Conservation (phyloP, 1,140 invertebrate species). For the Potamilus streckersoni region DNA sequence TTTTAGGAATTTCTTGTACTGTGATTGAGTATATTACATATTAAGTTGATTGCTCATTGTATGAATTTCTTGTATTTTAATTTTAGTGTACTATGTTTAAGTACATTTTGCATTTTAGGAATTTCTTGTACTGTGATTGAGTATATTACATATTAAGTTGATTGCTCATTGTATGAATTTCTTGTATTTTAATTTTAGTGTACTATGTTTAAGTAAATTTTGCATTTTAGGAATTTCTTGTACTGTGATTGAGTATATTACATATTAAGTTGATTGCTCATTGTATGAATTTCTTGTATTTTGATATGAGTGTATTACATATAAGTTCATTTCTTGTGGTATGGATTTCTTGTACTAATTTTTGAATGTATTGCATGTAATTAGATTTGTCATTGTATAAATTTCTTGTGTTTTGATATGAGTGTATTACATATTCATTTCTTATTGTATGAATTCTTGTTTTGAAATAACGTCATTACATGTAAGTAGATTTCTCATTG, state of each 20-base stretch:
- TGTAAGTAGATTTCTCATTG: neutral
- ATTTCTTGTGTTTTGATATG: neutral
- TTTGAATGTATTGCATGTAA: neutral
- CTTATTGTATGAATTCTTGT: no score
- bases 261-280: neutral
- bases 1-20: neutral
- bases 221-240: neutral
- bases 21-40: neutral
- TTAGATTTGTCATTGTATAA: neutral
- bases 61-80: neutral
- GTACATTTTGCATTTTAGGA: neutral
- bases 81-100: neutral
- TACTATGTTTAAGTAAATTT: neutral
- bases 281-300: no score
- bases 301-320: neutral
- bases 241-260: neutral
- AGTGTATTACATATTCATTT: conserved; percentile 13
- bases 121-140: neutral
- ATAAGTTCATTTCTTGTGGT: neutral
- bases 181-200: neutral
- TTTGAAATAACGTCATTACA: no score
- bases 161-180: neutral
- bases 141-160: neutral
- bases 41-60: neutral
- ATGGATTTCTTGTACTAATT: neutral